Conservation (phyloP, 2,888 invertebrate species). For the Hylaea fasciaria region DNA sequence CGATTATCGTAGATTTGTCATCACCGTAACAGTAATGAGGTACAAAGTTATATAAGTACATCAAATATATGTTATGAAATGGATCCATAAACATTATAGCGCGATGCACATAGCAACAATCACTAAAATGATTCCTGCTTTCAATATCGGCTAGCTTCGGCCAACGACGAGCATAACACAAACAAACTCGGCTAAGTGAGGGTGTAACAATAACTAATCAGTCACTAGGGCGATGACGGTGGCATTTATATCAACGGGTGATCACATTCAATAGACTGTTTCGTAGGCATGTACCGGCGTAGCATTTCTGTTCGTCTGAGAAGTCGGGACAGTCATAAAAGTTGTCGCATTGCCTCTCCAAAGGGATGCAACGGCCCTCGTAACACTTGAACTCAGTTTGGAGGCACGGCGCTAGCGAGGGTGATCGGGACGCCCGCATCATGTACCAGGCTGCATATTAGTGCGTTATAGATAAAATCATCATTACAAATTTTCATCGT, state of each 20-base stretch:
- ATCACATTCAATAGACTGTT: slow-evolving; percentile 25
- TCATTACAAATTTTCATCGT: too few relatives aligned
- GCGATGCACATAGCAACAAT: background rate
- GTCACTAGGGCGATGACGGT: slow-evolving; percentile 5
- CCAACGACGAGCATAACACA: background rate
- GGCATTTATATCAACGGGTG: slow-evolving; percentile 46
- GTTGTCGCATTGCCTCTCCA: slow-evolving; percentile 93
- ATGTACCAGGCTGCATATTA: slow-evolving; percentile 67
- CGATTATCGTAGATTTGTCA: background rate
- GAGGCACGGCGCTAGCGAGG: slow-evolving; percentile 77
- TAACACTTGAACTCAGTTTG: slow-evolving; percentile 90
- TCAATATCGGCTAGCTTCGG: background rate
- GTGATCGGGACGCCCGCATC: slow-evolving; percentile 67
- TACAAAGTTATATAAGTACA: too few relatives aligned
- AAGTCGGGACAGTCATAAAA: slow-evolving; percentile 95
- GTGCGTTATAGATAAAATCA: background rate
- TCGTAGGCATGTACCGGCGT: slow-evolving; percentile 73
- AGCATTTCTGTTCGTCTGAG: slow-evolving; percentile 95
- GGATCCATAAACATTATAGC: background rate
- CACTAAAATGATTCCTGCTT: background rate
- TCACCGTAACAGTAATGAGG: background rate
- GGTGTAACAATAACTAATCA: background rate
- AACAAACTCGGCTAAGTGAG: background rate
- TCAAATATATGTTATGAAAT: background rate
- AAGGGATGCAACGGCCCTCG: slow-evolving; percentile 90